Base-by-base conservation (phyloP, 2,113 vertebrate genomes). In the Galemys pyrenaicus region DNA sequence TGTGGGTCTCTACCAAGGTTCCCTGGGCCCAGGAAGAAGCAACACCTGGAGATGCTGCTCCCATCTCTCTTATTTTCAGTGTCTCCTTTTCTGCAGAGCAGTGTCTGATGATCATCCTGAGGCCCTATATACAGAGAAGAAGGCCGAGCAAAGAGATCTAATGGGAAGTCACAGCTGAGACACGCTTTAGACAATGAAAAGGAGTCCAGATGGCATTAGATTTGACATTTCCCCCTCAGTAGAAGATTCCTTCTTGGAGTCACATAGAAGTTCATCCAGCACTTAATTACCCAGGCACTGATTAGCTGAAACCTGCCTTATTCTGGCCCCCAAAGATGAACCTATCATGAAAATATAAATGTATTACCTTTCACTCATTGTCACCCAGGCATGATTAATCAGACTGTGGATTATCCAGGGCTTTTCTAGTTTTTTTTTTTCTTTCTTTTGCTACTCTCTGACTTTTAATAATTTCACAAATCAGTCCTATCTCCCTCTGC, bases 221-320 rank as follows among this genome's bases (percentile, higher is more conserved):
- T 62, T 79, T 87, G 94, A 97, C 93, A 87, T 87, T 86, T 95
- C 7, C 32, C 6, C n/a, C 83, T 37, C 28, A n/a, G 75, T 87
- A 70, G 62, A 64, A 95, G 89, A 84, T 87, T 95, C 96, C 62
- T 39, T 82, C 86, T 70, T 46, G 51, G 79, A 95, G 60, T 12
- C 60, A 32, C 58, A 86, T 22, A 49, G 65, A 67, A 56, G 51
- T 93, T 84, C 86, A 60, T 24, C 32, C 70, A 75, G 32, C 35
- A 71, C 41, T 86, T 96, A 82, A 96, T 97, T 94, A 94, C 91
- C 74, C 56, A 75, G 83, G 16, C 58, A 65, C 79, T 84, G 83
- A 96, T 94, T 65, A 89, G 39, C 75, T 80, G 74, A 62, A 83
- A 89, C 79, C 44, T 87, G 62, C 56, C 82, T 94, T 88, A 58